These are phyloP conservation scores for Campaea margaritaria DNA, from an alignment of 2,888 invertebrate genomes.

Conservation along the genomic window DNA sequence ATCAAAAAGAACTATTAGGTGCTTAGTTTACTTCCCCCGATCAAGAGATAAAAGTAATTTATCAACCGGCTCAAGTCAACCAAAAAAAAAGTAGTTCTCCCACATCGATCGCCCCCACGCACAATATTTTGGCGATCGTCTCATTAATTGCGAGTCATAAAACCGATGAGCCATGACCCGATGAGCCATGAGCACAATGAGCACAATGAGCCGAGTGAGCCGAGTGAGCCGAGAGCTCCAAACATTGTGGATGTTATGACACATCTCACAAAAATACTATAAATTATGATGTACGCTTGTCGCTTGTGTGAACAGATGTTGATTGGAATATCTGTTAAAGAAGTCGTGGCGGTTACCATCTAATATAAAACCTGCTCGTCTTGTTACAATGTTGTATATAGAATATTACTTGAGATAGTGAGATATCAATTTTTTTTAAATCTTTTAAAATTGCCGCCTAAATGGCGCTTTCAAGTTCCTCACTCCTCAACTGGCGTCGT, in stretches of 20 bases:
- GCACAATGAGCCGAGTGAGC: conserved; percentile 60
- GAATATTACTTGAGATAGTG: no score
- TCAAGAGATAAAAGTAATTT: conserved; percentile 28
- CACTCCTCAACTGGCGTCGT: no score
- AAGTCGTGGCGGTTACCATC: no score
- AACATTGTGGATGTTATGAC: conserved; percentile 64
- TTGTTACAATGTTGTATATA: no score
- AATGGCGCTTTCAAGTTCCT: no score
- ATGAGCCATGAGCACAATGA: conserved; percentile 58
- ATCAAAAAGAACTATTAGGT: not conserved
- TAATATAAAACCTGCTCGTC: no score
- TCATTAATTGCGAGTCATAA: conserved; percentile 76
- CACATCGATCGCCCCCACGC: conserved; percentile 53
- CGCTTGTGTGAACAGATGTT: conserved; percentile 68
- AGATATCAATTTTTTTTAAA: no score
- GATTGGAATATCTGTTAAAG: conserved; percentile 28
- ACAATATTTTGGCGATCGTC: conserved; percentile 68
- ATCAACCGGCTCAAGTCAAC: conserved; percentile 37
- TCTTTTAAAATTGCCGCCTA: no score
- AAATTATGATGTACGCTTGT: conserved; percentile 74
- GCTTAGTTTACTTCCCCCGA: not conserved
- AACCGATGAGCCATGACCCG: conserved; percentile 69
- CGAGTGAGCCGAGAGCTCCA: conserved; percentile 60
- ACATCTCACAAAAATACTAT: conserved; percentile 55
- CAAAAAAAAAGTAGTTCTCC: conserved; percentile 42